These are phyloP conservation scores for Naso thynnoides DNA, from an alignment of 2,797 vertebrate species.

Conservation along the genomic window DNA sequence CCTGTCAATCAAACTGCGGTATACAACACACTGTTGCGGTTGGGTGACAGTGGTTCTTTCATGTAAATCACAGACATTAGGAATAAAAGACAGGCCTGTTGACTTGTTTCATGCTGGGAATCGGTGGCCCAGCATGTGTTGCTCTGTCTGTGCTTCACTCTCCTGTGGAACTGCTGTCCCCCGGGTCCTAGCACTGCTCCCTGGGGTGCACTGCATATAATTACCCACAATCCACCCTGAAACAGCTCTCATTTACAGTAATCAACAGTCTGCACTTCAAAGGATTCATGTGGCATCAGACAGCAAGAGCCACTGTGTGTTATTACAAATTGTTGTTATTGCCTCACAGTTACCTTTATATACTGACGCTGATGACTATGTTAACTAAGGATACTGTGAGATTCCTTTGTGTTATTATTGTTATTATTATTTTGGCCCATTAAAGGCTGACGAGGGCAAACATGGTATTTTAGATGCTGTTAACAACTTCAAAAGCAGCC, in stretches of 20 bases:
- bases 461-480: constrained; percentile 62
- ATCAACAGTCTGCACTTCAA: constrained; percentile 87
- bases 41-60: constrained; percentile 83
- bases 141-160: constrained; percentile 84
- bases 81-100: constrained; percentile 86
- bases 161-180: constrained; percentile 83
- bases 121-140: constrained; percentile 85
- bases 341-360: constrained; percentile 77
- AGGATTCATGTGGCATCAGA: constrained; percentile 83
- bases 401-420: constrained; percentile 48
- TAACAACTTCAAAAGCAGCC: constrained; percentile 78
- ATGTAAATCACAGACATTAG: constrained; percentile 86
- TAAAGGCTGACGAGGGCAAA: constrained; percentile 74
- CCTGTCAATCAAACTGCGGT: constrained; percentile 81
- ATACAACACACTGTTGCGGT: constrained; percentile 80
- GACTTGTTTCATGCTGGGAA: constrained; percentile 84
- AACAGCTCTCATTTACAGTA: constrained; percentile 87
- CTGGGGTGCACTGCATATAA: constrained; percentile 86
- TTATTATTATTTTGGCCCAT: constrained; percentile 55
- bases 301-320: constrained; percentile 74
- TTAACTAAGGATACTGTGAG: constrained; percentile 66
- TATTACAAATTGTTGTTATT: constrained; percentile 84
- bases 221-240: constrained; percentile 88
- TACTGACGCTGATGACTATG: constrained; percentile 63
- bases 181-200: constrained; percentile 83